phyloP scores from a whole-genome alignment of 1,140 invertebrate genomes.

The Pachyrhynchus sulphureomaculatus region DNA sequence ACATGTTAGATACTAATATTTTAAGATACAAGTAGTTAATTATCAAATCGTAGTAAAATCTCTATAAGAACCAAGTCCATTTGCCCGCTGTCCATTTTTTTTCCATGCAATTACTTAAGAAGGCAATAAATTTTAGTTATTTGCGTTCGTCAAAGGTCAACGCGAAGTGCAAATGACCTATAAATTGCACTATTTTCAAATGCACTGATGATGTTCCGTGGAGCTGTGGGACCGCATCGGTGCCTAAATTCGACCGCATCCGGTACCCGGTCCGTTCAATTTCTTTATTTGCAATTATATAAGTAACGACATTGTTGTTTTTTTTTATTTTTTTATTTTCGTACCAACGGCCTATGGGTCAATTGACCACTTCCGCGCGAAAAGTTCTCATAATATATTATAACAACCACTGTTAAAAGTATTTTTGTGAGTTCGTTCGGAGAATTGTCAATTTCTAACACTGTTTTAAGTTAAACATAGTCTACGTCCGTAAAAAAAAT shows the following conservation, averaged over 20 bases:
- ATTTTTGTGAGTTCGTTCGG: no score
- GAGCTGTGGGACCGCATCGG: constrained; percentile 25
- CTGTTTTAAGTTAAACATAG: no score
- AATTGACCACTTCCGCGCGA: constrained; percentile 29
- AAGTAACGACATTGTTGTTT: constrained; percentile 30
- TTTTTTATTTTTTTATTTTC: constrained; percentile 16
- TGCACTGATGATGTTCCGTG: no score
- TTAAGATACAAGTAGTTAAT: no score
- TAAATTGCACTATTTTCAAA: constrained; percentile 33
- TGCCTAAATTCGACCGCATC: constrained; percentile 33
- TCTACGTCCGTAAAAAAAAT: no score
- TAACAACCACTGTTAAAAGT: no score
- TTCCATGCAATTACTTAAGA: constrained; percentile 16
- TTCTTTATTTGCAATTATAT: constrained; percentile 35
- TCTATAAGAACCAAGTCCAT: no score
- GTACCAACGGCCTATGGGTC: constrained; percentile 27
- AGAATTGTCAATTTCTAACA: no score
- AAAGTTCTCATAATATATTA: background rate
- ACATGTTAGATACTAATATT: no score
- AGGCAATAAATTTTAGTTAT: constrained; percentile 33
- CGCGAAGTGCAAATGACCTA: constrained; percentile 31
- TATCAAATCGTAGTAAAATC: no score
- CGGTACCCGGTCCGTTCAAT: constrained; percentile 27
- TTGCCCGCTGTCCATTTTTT: constrained; percentile 15
- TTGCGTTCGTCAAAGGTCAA: constrained; percentile 31